Conservation (phyloP, 2,797 vertebrate species). For the Sebastes minor region DNA sequence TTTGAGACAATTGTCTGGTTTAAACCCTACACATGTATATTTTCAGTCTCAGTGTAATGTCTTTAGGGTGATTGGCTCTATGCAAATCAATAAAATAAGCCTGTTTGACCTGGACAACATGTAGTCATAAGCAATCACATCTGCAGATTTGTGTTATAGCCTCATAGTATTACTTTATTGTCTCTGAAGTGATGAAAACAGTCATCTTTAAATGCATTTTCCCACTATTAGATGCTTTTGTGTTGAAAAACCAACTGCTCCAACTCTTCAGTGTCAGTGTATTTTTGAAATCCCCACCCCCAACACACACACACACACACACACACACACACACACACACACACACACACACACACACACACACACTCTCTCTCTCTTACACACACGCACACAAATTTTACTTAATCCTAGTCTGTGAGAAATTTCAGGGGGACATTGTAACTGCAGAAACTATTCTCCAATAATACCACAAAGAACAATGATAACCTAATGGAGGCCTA, state of each 20-base stretch:
- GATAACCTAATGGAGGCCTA: neutral
- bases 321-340: neutral
- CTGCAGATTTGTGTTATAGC: neutral
- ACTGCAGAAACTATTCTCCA: neutral
- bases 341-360: neutral
- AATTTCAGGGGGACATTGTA: neutral
- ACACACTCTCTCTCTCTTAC: neutral
- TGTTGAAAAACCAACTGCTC: neutral
- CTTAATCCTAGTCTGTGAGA: neutral
- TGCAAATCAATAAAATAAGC: neutral
- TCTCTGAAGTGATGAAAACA: neutral
- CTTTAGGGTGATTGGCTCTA: neutral
- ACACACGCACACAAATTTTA: neutral
- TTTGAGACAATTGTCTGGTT: neutral
- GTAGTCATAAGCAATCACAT: neutral
- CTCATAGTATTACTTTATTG: neutral
- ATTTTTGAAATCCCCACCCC: neutral
- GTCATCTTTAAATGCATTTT: neutral
- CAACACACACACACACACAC: neutral
- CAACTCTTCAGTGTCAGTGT: neutral
- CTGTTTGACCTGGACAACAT: neutral
- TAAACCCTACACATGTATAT: neutral
- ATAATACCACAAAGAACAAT: neutral
- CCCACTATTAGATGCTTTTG: neutral
- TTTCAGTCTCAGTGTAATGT: neutral